phyloP scores from a whole-genome alignment of 1,140 invertebrate genomes.

The Euwallacea similis region DNA sequence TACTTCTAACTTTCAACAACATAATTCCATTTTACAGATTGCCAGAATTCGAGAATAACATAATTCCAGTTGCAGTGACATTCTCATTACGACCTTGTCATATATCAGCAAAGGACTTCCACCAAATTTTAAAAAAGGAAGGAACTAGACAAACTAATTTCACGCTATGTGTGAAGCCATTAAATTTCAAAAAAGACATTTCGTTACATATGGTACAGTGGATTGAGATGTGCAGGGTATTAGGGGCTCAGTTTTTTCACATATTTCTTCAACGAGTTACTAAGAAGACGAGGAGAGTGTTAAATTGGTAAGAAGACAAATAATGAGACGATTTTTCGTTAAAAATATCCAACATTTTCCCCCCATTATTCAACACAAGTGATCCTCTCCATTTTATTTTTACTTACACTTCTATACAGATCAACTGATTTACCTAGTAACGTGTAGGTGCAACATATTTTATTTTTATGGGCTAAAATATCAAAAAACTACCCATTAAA shows the following conservation, averaged over 20 bases:
- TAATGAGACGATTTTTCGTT: neutral
- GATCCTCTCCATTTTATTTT: too few relatives aligned
- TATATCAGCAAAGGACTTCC: neutral
- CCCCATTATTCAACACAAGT: too few relatives aligned
- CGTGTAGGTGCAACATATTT: too few relatives aligned
- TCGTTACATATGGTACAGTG: constrained; percentile 66
- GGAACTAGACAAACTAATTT: constrained; percentile 52
- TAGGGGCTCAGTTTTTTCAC: constrained; percentile 67
- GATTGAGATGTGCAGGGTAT: constrained; percentile 66
- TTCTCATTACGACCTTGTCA: constrained; percentile 20
- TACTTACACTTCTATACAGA: too few relatives aligned
- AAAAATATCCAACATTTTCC: neutral
- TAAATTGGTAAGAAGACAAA: constrained; percentile 58
- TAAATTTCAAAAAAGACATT: constrained; percentile 67
- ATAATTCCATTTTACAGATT: neutral
- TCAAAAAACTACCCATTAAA: too few relatives aligned
- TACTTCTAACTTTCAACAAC: too few relatives aligned
- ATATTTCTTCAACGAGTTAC: constrained; percentile 66
- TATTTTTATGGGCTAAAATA: too few relatives aligned
- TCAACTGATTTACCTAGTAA: too few relatives aligned
- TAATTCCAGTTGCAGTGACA: constrained; percentile 12
- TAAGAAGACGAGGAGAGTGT: constrained; percentile 57
- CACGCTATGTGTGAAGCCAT: constrained; percentile 71
- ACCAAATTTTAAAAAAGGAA: too few relatives aligned
- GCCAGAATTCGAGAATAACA: neutral